phyloP scores from a whole-genome alignment of 2,888 invertebrate species.

The Parochlus steinenii region DNA sequence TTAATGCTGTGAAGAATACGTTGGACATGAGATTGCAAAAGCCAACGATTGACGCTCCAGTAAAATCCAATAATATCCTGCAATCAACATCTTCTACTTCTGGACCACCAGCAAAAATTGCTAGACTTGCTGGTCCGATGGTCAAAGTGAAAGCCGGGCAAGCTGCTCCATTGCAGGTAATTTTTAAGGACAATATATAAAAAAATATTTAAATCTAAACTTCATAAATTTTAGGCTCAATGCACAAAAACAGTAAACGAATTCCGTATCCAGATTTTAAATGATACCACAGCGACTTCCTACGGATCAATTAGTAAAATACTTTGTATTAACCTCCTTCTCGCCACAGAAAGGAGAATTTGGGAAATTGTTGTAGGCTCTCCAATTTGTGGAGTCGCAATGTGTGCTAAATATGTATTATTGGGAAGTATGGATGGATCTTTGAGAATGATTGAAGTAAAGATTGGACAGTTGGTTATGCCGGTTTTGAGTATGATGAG shows the following conservation, averaged over 20 bases:
- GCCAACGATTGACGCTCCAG: conserved; percentile 3
- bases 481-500: conserved; percentile 25
- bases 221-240: conserved; percentile 16
- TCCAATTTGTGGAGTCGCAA: conserved; percentile 25
- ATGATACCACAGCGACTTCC: conserved; percentile 35
- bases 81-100: conserved; percentile 15
- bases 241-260: conserved; percentile 28
- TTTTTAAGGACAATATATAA: no score
- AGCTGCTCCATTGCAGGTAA: conserved; percentile 14
- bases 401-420: conserved; percentile 26
- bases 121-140: conserved; percentile 8
- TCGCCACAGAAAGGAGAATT: conserved; percentile 38
- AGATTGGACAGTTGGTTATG: conserved; percentile 23
- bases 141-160: conserved; percentile 14
- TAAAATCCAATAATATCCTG: background rate
- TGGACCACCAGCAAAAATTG: conserved; percentile 16
- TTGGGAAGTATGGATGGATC: conserved; percentile 28
- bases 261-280: conserved; percentile 33
- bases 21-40: no score
- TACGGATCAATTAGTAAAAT: conserved; percentile 41
- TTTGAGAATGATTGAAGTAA: conserved; percentile 23
- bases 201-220: conserved; percentile 6
- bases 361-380: conserved; percentile 54
- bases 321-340: conserved; percentile 34
- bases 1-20: no score